Evolutionary conservation across 2,797 vertebrate species (phyloP).

Genomic region (Sebastes itinus): DNA sequence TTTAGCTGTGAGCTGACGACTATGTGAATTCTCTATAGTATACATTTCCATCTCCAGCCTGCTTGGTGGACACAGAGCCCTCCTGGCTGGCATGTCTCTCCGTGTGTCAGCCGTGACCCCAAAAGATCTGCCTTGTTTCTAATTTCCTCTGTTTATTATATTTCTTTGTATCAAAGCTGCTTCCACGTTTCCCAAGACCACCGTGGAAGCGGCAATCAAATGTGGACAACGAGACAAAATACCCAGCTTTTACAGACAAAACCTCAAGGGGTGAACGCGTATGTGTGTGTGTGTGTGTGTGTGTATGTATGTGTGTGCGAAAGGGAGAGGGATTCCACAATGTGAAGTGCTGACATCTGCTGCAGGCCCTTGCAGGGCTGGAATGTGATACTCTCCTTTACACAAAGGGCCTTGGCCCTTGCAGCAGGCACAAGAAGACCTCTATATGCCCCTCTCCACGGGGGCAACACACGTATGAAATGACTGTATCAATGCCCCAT

Average conservation of each 20-base stretch:
- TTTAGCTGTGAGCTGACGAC: slow-evolving; percentile 37
- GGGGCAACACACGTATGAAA: slow-evolving; percentile 65
- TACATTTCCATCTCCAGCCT: slow-evolving; percentile 59
- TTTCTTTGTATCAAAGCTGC: slow-evolving; percentile 71
- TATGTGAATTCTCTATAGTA: slow-evolving; percentile 57
- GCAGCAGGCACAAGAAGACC: slow-evolving; percentile 70
- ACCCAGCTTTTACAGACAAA: slow-evolving; percentile 74
- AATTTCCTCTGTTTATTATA: slow-evolving; percentile 82
- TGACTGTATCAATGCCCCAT: slow-evolving; percentile 48
- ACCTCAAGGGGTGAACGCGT: slow-evolving; percentile 63
- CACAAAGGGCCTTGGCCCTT: slow-evolving; percentile 78
- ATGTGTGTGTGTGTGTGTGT: slow-evolving; percentile 36
- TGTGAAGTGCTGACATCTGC: slow-evolving; percentile 87
- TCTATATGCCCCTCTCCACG: slow-evolving; percentile 62
- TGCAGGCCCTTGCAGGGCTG: slow-evolving; percentile 79
- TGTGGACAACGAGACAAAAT: slow-evolving; percentile 78
- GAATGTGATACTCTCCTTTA: slow-evolving; percentile 85
- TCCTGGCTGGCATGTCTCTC: slow-evolving; percentile 52
- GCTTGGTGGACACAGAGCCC: slow-evolving; percentile 28
- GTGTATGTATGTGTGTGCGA: slow-evolving; percentile 26
- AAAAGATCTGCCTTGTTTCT: slow-evolving; percentile 72
- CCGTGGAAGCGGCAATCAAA: slow-evolving; percentile 79
- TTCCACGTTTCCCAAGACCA: slow-evolving; percentile 75
- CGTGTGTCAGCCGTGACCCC: slow-evolving; percentile 55
- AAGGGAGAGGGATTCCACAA: slow-evolving; percentile 76